Base-by-base conservation (phyloP, 2,113 vertebrate genomes). In the Mormyrus iriodes region DNA sequence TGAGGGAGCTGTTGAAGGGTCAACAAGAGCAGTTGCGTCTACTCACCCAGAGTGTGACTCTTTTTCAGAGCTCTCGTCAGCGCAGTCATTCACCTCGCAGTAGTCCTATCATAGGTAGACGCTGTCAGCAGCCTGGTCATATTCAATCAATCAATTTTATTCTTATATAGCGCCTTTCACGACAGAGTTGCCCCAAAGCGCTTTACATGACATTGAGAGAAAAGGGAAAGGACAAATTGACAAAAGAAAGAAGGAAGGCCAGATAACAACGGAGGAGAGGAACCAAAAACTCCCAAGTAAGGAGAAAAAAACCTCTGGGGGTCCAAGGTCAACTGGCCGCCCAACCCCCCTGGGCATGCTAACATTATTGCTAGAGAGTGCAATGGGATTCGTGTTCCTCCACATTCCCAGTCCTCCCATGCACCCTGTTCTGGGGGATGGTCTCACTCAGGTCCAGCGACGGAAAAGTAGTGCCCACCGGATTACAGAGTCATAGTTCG, bases 11-110 rank as follows among this genome's bases (percentile, higher is more conserved):
- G 48, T 6, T 92, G 3, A 76, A 39, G 3, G 3, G 0, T 0
- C 90, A 92, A 2, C 90, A 92, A 27, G 89, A 88, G 4, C 91
- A 92, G 24, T 19, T 93, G 0, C 7, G 88, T 1, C 89, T 82
- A 49, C 84, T 90, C 2, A 86, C 87, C 10, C 87, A 51, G 12
- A 88, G 86, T n/a, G 65, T 86, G 0, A 10, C 35, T 2, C 19
- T 84, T 0, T 7, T 91, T 1, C 61, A 90, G 31, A 73, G 2
- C 0, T n/a, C 58, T 61, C 24, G 8, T 61, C 58, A 61, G 58
- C 58, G 2, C n/a, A n/a, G 24, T 61, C 55, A 0, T 5, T 1
- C 4, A 24, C 6, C 48, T 9, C 9, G 6, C 7, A 17, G 35
- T 8, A 13, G 52, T 8, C 24, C 61, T 0, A 8, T 90, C 1